Evolutionary conservation across 2,888 invertebrate genomes (phyloP), one percentile per base, ranked within the genome.

Genomic region (Dusona sp.): DNA sequence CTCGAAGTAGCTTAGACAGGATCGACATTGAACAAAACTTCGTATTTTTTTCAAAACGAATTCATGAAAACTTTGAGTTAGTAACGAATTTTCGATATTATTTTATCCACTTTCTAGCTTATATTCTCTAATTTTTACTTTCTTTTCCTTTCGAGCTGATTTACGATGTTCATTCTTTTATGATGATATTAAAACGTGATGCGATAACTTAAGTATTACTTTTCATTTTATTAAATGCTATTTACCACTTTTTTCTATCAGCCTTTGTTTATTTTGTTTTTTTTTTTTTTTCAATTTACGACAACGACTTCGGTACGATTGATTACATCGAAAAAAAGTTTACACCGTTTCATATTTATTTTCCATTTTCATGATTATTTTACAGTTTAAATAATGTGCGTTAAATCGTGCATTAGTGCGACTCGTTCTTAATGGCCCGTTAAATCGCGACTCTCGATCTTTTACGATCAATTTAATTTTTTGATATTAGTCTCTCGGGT

Each of bases 21-120:
- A 85, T 83, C 86, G 88, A 89, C 88, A 90, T 89, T 88, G 88
- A 89, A 89, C 22, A 33, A 51, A 54, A 36, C 36, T 13, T 73
- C 33, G 70, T 45, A 48, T n/a, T 48, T 33, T 36, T 13, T 25
- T 61, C 25, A 7, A 61, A 29, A 29, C 0, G 13, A 16, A 61
- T 25, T 29, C 13, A 4, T 29, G 25, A 61, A 48, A 3, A 19
- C 3, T 3, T 48, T 3, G 1, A 48, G 19, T 11, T 19, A 48
- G 42, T 11, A 2, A 11, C 42, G 11, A 11, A 1, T 42, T 7
- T 48, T n/a, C 48, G 16, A 48, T 19, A 48, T 48, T 16, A 3
- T 45, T 48, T 19, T 19, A 6, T 48, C 19, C 19, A 45, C 16
- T 45, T 45, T 45, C 9, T 16, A 8, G 19, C 9, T 64, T 19